These are phyloP conservation scores for Caenorhabditis sp. DNA, from an alignment of 2,888 invertebrate genomes.

Conservation along the genomic window DNA sequence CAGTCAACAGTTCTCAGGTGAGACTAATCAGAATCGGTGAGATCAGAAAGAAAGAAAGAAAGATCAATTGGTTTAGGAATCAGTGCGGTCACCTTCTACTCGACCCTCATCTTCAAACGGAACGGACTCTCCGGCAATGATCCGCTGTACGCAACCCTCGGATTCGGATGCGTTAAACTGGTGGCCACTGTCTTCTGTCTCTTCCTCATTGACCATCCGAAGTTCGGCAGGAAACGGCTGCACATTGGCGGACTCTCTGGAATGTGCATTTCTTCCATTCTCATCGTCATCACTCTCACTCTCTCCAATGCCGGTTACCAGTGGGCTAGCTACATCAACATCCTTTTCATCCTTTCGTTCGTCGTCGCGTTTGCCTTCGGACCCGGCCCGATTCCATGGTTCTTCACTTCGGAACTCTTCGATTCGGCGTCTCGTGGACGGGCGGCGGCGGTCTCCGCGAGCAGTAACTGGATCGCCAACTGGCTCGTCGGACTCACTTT, in stretches of 20 bases:
- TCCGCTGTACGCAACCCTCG: slow-evolving; percentile 88
- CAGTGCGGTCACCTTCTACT: slow-evolving; percentile 82
- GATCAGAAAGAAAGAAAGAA: too few relatives aligned
- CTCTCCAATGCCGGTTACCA: slow-evolving; percentile 47
- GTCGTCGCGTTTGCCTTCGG: slow-evolving; percentile 92
- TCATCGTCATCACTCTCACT: slow-evolving; percentile 83
- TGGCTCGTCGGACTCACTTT: slow-evolving; percentile 88
- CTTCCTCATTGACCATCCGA: slow-evolving; percentile 75
- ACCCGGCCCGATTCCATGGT: slow-evolving; percentile 93
- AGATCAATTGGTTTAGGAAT: slow-evolving; percentile 50
- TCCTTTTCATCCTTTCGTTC: slow-evolving; percentile 87
- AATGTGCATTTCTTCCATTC: slow-evolving; percentile 86
- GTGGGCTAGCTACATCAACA: slow-evolving; percentile 83
- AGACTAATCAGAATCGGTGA: neutral
- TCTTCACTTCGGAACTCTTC: slow-evolving; percentile 90
- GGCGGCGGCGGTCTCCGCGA: slow-evolving; percentile 89
- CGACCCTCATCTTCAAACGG: slow-evolving; percentile 86
- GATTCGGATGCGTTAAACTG: slow-evolving; percentile 82
- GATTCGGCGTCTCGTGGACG: slow-evolving; percentile 88
- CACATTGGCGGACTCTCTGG: slow-evolving; percentile 87
- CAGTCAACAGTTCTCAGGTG: slow-evolving; percentile 89
- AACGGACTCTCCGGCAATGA: slow-evolving; percentile 83
- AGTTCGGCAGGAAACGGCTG: slow-evolving; percentile 88
- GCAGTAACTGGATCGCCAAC: slow-evolving; percentile 90
- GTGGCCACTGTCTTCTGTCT: slow-evolving; percentile 41